A percentile compares a stretch with the other conserved stretches of the same genome.
Evolutionary conservation across 2,888 invertebrate species (phyloP).

Genomic region (Oscheius onirici): DNA sequence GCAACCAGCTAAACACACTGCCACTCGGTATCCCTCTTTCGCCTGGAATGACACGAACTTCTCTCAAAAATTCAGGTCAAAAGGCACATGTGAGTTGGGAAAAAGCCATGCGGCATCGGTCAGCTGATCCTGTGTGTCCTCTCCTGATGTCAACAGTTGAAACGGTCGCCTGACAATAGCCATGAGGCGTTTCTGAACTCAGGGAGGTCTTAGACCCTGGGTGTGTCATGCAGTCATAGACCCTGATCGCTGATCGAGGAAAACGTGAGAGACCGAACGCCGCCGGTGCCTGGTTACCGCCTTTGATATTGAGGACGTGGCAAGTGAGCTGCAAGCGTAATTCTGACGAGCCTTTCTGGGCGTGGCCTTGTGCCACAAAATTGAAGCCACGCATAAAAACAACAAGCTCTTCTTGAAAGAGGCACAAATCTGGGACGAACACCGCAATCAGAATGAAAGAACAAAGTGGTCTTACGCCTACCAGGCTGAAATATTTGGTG

Average conservation of each 20-base stretch:
- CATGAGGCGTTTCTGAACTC: constrained; percentile 7
- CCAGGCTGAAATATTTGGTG: no score
- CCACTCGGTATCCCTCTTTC: constrained; percentile 38
- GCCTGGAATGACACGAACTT: background rate
- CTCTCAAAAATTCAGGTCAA: constrained; percentile 14
- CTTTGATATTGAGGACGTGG: constrained; percentile 27
- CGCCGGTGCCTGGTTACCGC: constrained; percentile 15
- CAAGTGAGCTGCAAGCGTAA: constrained; percentile 29
- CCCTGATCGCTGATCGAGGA: background rate
- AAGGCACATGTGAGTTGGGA: constrained; percentile 15
- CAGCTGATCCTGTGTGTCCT: constrained; percentile 22
- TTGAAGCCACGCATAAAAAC: constrained; percentile 32
- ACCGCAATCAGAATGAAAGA: constrained; percentile 3
- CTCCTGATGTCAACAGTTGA: constrained; percentile 8
- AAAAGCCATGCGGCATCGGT: constrained; percentile 23
- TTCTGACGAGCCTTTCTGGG: constrained; percentile 30
- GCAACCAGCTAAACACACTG: constrained; percentile 68
- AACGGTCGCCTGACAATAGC: constrained; percentile 20
- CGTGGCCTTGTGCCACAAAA: constrained; percentile 33
- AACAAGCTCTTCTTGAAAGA: constrained; percentile 12
- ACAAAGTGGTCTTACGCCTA: no score
- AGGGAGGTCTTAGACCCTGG: background rate
- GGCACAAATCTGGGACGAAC: background rate
- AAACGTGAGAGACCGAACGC: background rate
- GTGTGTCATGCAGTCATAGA: background rate